Base-by-base conservation (phyloP, 2,888 invertebrate genomes). In the Dasysyrphus albostriatus region DNA sequence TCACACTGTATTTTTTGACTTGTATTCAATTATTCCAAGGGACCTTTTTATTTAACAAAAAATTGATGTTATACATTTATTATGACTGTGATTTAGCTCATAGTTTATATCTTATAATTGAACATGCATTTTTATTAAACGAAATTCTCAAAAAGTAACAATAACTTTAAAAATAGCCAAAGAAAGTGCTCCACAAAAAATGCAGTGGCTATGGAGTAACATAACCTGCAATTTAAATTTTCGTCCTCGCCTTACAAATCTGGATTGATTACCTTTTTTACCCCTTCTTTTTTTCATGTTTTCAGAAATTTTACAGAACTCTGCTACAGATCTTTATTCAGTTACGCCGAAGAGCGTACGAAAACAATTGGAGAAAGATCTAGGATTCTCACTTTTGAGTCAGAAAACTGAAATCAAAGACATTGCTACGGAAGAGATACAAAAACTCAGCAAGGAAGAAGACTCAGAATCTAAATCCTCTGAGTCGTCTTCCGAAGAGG, bases 301-400 rank as follows among this genome's bases (percentile, higher is more conserved):
- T 93, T 9, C 44, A 98, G 98, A 95, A 76, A 97, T 98, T 91
- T 94, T 98, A 34, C 96, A 97, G 93, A 96, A 96, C 92, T 97
- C 98, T 9, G 97, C 98, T 91, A 97, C 98, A 12, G 97, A 98
- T 92, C 94, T 98, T 29, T 95, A 96, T 9, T 95, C 95, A 73
- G 96, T 97, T 88, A 97, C 98, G 5, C 96, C 97, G 8, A 98
- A 98, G 91, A 97, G 97, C 92, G 97, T 98, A 16, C 95, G 98
- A 59, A 95, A 96, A 91, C 95, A 96, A 90, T 93, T 98, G 88
- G 98, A 98, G 92, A 95, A 96, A 89, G 96, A 96, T 90, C 94
- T 98, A 9, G 96, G 95, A 47, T 94, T 95, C 67, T 97, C 98
- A 89, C 93, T 98, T 59, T 93, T 95, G 8, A 94, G 93, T 63